A percentile compares a stretch with the other conserved stretches of the same genome.
Conservation (phyloP, 2,113 vertebrate genomes). For the Gadus macrocephalus region DNA sequence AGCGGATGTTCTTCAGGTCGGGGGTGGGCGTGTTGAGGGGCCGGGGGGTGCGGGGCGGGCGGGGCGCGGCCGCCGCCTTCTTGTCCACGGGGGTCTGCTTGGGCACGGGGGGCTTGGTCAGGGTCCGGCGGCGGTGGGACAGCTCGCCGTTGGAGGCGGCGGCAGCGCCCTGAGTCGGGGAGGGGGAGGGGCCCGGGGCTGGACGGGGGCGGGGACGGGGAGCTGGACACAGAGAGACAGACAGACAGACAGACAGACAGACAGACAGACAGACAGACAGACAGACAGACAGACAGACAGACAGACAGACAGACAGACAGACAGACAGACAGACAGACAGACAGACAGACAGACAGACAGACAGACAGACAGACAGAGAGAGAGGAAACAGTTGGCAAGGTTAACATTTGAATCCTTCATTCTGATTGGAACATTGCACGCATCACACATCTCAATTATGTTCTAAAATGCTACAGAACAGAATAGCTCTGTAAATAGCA, state of each 20-base stretch:
- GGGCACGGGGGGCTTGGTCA: constrained; percentile 72
- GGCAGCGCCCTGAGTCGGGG: constrained; percentile 48
- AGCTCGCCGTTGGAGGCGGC: constrained; percentile 54
- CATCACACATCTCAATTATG: too few relatives aligned
- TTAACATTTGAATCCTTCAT: too few relatives aligned
- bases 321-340: too few relatives aligned
- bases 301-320: too few relatives aligned
- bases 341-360: too few relatives aligned
- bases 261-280: not conserved
- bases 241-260: not conserved
- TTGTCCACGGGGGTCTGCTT: constrained; percentile 75
- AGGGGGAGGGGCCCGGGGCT: constrained; percentile 49
- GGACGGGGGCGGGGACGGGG: constrained; percentile 71
- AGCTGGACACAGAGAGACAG: constrained; percentile 21
- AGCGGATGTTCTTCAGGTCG: constrained; percentile 87
- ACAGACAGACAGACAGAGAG: not conserved
- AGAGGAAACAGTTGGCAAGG: not conserved
- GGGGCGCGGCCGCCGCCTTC: constrained; percentile 65
- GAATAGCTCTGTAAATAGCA: too few relatives aligned
- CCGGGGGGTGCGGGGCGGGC: constrained; percentile 51
- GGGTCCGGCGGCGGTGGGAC: constrained; percentile 65
- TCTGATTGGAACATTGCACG: too few relatives aligned
- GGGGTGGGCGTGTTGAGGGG: constrained; percentile 73
- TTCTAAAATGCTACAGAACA: too few relatives aligned
- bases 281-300: not conserved